A percentile compares a stretch with the other conserved stretches of the same genome.
Conservation (phyloP, 64 coral and sea anemone genomes). For the Montipora cactus region DNA sequence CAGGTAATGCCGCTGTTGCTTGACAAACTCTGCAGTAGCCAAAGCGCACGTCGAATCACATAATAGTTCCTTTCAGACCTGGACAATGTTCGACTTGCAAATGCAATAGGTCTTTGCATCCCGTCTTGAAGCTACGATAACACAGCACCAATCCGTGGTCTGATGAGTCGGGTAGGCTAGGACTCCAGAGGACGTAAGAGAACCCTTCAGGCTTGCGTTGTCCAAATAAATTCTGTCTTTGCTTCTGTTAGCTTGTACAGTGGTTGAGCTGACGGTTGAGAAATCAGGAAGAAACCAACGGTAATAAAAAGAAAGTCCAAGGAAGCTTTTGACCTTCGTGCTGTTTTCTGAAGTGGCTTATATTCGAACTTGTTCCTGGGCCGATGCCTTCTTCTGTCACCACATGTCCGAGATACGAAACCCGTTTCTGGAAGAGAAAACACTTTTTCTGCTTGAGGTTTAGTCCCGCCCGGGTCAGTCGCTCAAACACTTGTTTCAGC, state of each 20-base stretch:
- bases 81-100: too few species aligned
- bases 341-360: constrained; percentile 10
- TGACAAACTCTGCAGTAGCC: too few species aligned
- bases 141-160: not conserved
- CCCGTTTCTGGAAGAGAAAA: not conserved
- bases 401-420: not conserved
- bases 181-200: not conserved
- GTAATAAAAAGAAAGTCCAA: not conserved
- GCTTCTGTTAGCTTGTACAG: not conserved
- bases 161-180: not conserved
- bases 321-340: not conserved
- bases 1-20: too few species aligned
- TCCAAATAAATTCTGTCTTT: too few species aligned
- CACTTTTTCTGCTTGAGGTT: too few species aligned
- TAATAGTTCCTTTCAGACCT: too few species aligned
- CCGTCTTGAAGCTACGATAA: not conserved
- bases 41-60: too few species aligned
- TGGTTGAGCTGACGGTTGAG: not conserved
- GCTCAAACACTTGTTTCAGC: too few species aligned
- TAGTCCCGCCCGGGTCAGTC: too few species aligned
- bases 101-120: too few species aligned
- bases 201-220: not conserved
- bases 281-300: not conserved
- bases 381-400: not conserved
- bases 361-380: constrained; percentile 14